Evolutionary conservation across 2,113 vertebrate genomes (phyloP), one percentile per base, ranked within the genome.

Genomic region (Nibea coibor): DNA sequence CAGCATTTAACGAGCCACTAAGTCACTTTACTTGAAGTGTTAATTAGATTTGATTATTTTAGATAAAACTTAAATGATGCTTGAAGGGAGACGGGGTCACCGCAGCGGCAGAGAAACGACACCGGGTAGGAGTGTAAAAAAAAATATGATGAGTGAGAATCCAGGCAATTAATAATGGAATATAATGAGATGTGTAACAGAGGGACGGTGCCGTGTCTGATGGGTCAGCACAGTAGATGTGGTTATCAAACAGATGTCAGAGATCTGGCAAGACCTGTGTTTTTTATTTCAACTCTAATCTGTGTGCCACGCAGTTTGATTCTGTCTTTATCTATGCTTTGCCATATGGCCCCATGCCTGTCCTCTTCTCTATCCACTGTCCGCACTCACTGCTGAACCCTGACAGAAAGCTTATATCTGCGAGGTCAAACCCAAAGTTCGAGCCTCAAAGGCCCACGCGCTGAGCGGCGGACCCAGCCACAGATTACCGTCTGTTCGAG

Each of bases 31-130:
- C 80, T 80, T 57, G 68, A 81, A 84, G 84, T 78, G 80, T 75
- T 86, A 83, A 90, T 90, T 85, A 85, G 74, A 57, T 87, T 77
- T 63, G 78, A 90, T 91, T 78, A 75, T 90, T 84, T 90, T 56
- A 62, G 67, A 85, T 84, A 78, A 78, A 87, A 81, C 80, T 83
- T 76, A 72, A 87, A 87, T 72, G 89, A 85, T 82, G 83, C 85
- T 90, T 81, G 77, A 83, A 83, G 63, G 64, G 74, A 87, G 75
- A 72, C 63, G 12, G 63, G 75, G 82, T 87, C 80, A 83, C 56
- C 66, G 80, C 28, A 26, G 74, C 76, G 11, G 67, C 31, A 79
- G 47, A 63, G 54, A 42, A 63, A 51, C 0, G 42, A 53, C 35
- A 43, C 59, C 43, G 69, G 61, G 69, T 48, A 68, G 61, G 58